A percentile compares a stretch with the other conserved stretches of the same genome.
phyloP scores from a whole-genome alignment of 2,113 vertebrate genomes.

The Cathartes aura region DNA sequence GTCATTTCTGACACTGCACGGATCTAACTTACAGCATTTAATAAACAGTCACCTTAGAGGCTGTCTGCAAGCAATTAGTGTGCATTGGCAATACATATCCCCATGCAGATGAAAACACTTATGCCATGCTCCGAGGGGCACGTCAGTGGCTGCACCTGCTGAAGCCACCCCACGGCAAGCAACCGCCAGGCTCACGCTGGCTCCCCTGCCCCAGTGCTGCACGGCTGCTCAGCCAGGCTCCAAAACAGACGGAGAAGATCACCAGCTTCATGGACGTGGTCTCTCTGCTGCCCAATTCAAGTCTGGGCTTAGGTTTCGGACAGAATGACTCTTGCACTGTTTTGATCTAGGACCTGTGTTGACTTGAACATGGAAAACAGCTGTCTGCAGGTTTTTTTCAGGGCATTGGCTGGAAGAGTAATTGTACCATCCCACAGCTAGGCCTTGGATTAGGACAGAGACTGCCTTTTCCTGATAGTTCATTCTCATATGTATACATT shows the following conservation, averaged over 20 bases:
- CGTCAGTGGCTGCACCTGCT: not conserved
- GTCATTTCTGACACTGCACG: not conserved
- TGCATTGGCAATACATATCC: not conserved
- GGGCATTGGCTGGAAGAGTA: not conserved
- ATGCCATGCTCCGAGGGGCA: not conserved
- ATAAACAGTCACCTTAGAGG: not conserved
- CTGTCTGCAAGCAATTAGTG: not conserved
- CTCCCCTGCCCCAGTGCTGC: not conserved
- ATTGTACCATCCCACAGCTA: not conserved
- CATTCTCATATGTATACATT: not conserved
- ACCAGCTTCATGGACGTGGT: not conserved
- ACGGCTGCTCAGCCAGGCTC: accelerated
- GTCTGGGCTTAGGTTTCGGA: not conserved
- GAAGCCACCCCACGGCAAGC: not conserved
- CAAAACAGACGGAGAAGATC: accelerated
- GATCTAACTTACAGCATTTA: not conserved
- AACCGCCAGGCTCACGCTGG: accelerated
- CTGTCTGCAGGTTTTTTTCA: not conserved
- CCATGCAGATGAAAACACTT: not conserved
- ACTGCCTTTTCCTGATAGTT: not conserved
- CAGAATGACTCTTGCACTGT: not conserved
- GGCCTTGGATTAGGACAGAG: not conserved
- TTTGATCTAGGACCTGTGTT: not conserved
- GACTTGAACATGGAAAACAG: not conserved
- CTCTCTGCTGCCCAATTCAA: accelerated